phyloP scores from a whole-genome alignment of 2,888 invertebrate species.

The Chaitophorus viminalis region DNA sequence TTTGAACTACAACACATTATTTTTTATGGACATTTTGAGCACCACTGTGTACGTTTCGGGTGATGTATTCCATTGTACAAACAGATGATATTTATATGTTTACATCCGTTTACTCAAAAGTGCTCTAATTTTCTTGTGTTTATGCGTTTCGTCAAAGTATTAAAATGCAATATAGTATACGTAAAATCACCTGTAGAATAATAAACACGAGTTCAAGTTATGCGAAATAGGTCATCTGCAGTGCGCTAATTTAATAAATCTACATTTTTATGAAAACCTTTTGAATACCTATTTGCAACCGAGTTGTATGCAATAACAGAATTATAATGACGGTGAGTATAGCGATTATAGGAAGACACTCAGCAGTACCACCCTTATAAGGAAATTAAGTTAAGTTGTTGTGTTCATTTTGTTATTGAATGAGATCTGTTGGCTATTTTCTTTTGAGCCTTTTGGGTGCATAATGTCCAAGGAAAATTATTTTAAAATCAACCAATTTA shows the following conservation, averaged over 20 bases:
- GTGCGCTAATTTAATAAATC: background rate
- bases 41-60: background rate
- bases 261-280: background rate
- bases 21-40: too few relatives aligned
- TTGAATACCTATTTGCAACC: background rate
- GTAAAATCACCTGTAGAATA: background rate
- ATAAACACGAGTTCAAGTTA: background rate
- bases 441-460: too few relatives aligned
- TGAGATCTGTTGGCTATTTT: too few relatives aligned
- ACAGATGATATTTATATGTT: background rate
- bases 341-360: too few relatives aligned
- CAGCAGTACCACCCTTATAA: too few relatives aligned
- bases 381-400: too few relatives aligned
- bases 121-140: background rate
- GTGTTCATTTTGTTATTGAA: too few relatives aligned
- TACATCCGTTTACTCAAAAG: background rate
- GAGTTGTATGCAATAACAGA: too few relatives aligned
- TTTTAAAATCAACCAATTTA: too few relatives aligned
- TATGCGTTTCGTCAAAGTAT: background rate
- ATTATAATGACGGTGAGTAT: too few relatives aligned
- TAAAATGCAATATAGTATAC: background rate
- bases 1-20: background rate
- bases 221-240: background rate
- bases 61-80: background rate
- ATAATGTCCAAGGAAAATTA: too few relatives aligned